Percentiles rank a stretch among this genome's conserved stretches.
phyloP scores from a whole-genome alignment of 92 coral and sea anemone species.

The Porites cylindrica region DNA sequence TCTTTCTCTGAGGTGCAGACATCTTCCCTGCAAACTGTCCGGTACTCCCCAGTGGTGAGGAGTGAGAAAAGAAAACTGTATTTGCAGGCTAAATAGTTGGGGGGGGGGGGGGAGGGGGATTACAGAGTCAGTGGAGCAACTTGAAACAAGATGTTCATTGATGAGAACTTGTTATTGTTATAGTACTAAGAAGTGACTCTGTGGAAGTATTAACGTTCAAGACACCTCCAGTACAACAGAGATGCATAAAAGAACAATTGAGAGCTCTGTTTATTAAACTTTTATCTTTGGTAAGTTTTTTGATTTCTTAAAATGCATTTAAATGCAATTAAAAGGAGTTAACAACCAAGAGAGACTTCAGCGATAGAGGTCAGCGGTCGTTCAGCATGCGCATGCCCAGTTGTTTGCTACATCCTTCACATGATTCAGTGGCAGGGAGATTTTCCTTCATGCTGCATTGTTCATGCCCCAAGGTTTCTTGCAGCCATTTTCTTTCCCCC shows the following conservation, averaged over 20 bases:
- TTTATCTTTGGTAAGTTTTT: conserved; percentile 35
- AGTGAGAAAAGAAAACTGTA: too few species aligned
- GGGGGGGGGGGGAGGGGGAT: background rate
- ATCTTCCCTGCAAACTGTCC: too few species aligned
- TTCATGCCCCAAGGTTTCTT: too few species aligned
- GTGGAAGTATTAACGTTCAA: conserved; percentile 80
- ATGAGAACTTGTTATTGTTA: background rate
- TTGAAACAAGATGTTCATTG: background rate
- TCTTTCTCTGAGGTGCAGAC: too few species aligned
- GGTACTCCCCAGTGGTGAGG: too few species aligned
- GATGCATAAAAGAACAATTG: conserved; percentile 31
- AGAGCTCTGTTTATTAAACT: conserved; percentile 39
- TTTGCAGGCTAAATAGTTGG: too few species aligned
- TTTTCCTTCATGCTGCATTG: too few species aligned
- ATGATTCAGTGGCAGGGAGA: too few species aligned
- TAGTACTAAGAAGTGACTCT: conserved; percentile 88
- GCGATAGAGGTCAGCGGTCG: too few species aligned
- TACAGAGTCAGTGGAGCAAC: background rate
- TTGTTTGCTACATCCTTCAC: too few species aligned
- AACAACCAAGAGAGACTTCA: background rate
- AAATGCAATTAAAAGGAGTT: background rate
- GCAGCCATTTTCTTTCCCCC: too few species aligned
- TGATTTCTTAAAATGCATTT: background rate
- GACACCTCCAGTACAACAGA: conserved; percentile 31
- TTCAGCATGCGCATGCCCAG: too few species aligned